A percentile compares a stretch with the other conserved stretches of the same genome.
Conservation (phyloP, 2,888 invertebrate genomes). For the Athalia rosae region DNA sequence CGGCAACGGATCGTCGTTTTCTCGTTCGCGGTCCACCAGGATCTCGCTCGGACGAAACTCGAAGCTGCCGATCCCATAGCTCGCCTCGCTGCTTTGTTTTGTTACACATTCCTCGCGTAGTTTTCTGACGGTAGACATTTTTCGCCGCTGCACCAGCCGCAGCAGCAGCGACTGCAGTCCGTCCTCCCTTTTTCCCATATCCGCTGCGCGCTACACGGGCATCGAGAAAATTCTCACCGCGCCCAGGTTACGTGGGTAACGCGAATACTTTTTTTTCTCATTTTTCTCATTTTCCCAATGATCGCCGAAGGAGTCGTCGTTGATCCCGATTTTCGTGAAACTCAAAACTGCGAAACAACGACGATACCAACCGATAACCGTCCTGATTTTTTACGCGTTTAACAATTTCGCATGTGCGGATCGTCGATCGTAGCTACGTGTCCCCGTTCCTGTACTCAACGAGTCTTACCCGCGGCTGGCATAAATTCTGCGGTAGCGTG, state of each 20-base stretch:
- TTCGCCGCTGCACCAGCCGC: constrained; percentile 48
- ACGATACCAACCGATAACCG: no score
- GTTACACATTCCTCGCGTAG: constrained; percentile 54
- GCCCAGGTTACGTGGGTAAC: neutral
- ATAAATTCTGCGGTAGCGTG: neutral
- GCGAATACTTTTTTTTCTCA: constrained; percentile 1
- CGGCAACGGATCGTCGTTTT: constrained; percentile 10
- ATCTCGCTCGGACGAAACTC: constrained; percentile 1
- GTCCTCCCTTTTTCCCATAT: neutral
- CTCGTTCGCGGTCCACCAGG: neutral
- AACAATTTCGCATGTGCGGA: no score
- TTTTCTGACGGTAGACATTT: constrained; percentile 56
- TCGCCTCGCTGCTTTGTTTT: constrained; percentile 50
- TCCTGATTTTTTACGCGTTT: no score
- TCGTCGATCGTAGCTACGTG: no score
- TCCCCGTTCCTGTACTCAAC: no score
- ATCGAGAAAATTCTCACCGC: neutral
- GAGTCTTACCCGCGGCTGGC: neutral
- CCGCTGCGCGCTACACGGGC: neutral
- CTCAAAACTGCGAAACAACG: no score
- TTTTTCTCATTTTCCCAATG: neutral
- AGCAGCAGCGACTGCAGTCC: neutral
- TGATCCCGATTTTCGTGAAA: neutral
- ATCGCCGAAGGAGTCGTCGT: constrained; percentile 18
- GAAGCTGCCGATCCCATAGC: neutral